phyloP scores from a whole-genome alignment of 2,888 invertebrate species.

The Druceiella hillmani region DNA sequence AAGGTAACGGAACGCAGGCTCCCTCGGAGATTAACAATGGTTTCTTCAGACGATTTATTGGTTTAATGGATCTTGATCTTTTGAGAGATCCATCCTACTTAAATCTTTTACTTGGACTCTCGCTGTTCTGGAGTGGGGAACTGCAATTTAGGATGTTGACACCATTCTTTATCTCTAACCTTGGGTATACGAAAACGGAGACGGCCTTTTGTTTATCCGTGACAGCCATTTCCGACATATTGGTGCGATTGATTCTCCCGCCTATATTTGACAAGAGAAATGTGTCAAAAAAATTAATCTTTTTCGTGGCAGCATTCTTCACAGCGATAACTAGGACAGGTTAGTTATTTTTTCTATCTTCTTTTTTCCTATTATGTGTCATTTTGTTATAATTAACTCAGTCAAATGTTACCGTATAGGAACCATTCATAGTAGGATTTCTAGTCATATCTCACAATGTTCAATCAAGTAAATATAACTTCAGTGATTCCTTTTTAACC shows the following conservation, averaged over 20 bases:
- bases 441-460: too few species aligned
- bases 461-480: too few species aligned
- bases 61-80: constrained; percentile 65
- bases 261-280: constrained; percentile 66
- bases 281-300: constrained; percentile 65
- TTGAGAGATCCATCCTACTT: constrained; percentile 67
- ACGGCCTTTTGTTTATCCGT: constrained; percentile 70
- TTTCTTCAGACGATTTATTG: constrained; percentile 54
- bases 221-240: constrained; percentile 69
- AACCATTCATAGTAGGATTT: too few species aligned
- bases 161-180: constrained; percentile 59
- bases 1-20: too few species aligned
- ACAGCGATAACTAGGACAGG: constrained; percentile 69
- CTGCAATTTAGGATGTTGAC: constrained; percentile 71
- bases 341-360: constrained; percentile 37
- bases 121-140: constrained; percentile 70
- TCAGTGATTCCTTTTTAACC: too few species aligned
- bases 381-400: too few species aligned
- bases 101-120: constrained; percentile 65
- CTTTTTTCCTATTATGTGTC: constrained; percentile 7
- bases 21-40: constrained; percentile 37
- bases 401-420: too few species aligned
- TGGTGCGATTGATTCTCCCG: constrained; percentile 66
- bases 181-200: constrained; percentile 60
- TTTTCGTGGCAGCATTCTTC: constrained; percentile 65